phyloP scores from a whole-genome alignment of 2,113 vertebrate genomes.

The Nothoprocta pentlandii region DNA sequence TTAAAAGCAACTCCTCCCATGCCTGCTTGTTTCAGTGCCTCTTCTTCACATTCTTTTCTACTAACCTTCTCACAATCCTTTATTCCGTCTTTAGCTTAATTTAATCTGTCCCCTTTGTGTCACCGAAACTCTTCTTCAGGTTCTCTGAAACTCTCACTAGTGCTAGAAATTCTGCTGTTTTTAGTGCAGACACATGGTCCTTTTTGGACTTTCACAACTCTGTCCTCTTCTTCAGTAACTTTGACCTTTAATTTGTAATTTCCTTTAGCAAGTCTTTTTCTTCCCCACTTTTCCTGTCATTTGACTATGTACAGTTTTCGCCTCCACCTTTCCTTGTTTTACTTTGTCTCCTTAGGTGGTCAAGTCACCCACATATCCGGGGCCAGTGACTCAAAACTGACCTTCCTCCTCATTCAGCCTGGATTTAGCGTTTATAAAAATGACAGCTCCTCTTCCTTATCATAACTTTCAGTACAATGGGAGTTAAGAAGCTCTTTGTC shows the following conservation, averaged over 20 bases:
- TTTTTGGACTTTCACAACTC: background rate
- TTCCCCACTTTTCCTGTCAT: background rate
- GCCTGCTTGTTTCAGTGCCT: accelerated
- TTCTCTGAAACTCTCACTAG: background rate
- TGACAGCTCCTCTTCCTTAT: background rate
- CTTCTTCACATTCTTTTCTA: background rate
- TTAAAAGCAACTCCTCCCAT: background rate
- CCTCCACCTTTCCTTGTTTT: background rate
- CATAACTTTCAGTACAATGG: background rate
- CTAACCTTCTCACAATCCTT: background rate
- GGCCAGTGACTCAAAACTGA: background rate
- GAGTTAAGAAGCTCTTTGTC: background rate
- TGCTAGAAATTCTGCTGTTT: background rate
- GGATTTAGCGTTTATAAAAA: background rate
- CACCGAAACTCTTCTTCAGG: background rate
- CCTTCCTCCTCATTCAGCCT: background rate
- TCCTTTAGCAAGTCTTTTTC: background rate
- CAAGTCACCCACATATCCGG: background rate
- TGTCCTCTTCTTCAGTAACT: background rate
- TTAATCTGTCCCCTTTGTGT: background rate
- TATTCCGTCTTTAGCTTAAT: background rate
- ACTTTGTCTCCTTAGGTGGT: background rate
- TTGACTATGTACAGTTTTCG: background rate
- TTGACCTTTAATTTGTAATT: background rate
- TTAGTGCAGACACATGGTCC: accelerated